Percentiles rank a stretch among this genome's conserved stretches.
Evolutionary conservation across 2,888 invertebrate genomes (phyloP).

Genomic region (Alentia gelatinosa): DNA sequence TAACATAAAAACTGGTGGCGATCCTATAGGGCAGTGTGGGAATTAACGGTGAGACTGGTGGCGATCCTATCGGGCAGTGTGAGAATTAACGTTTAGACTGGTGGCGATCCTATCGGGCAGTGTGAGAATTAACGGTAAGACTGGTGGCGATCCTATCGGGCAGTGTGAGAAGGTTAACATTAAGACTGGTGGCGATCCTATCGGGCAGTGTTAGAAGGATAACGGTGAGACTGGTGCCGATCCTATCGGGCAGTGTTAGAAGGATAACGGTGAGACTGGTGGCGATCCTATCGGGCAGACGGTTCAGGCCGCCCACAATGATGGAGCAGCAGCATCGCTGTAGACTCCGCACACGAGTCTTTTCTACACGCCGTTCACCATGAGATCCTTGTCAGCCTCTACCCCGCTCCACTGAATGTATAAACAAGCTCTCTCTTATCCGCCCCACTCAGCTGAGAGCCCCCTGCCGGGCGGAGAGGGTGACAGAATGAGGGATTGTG

Average conservation of each 20-base stretch:
- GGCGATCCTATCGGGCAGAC: neutral
- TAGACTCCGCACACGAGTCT: too few species aligned
- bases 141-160: too few species aligned
- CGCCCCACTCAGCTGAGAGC: neutral
- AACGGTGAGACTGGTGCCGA: too few species aligned
- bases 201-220: too few species aligned
- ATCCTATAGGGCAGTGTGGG: neutral
- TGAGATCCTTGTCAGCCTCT: neutral
- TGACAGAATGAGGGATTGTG: constrained; percentile 38
- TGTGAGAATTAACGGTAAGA: too few species aligned
- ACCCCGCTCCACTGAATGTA: neutral
- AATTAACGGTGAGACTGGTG: too few species aligned
- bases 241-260: too few species aligned
- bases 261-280: neutral
- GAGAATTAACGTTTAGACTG: neutral
- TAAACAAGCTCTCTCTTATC: constrained; percentile 32
- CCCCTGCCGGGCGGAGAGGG: neutral
- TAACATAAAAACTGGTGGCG: neutral
- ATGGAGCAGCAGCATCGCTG: too few species aligned
- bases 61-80: too few species aligned
- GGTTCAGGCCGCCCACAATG: neutral
- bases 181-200: neutral
- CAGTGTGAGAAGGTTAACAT: too few species aligned
- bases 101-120: neutral
- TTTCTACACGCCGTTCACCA: too few species aligned